These are phyloP conservation scores for Thumatha senex DNA, from an alignment of 2,888 invertebrate species.

Conservation along the genomic window DNA sequence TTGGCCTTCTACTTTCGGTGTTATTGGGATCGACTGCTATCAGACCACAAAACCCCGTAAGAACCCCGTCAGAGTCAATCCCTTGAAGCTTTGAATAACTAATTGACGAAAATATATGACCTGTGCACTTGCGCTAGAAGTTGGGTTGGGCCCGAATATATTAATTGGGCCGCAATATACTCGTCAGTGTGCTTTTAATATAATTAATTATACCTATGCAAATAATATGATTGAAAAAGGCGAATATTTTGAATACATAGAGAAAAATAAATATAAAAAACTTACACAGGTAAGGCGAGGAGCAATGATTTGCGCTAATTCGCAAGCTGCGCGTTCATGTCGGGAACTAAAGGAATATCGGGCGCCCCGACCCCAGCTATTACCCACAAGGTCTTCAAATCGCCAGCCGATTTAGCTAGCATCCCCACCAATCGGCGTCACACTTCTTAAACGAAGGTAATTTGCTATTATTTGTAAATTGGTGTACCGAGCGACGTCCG, in stretches of 20 bases:
- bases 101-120: too few species aligned
- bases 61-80: too few species aligned
- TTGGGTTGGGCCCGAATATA: too few species aligned
- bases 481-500: constrained; percentile 75
- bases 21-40: too few species aligned
- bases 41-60: too few species aligned
- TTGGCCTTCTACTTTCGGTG: too few species aligned
- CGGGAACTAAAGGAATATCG: constrained; percentile 59
- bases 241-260: too few species aligned
- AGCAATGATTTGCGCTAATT: constrained; percentile 47
- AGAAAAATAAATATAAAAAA: constrained; percentile 27
- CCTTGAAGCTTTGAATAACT: too few species aligned
- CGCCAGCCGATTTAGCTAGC: constrained; percentile 78
- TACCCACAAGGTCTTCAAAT: constrained; percentile 79
- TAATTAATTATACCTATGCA: too few species aligned
- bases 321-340: constrained; percentile 56
- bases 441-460: constrained; percentile 83
- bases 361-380: constrained; percentile 67
- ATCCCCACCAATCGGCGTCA: constrained; percentile 80
- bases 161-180: too few species aligned
- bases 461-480: constrained; percentile 83
- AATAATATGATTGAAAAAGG: not conserved
- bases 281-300: constrained; percentile 51
- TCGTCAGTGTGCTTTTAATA: too few species aligned
- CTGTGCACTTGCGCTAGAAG: too few species aligned